phyloP scores from a whole-genome alignment of 2,888 invertebrate genomes.

The Xylota sylvarum region DNA sequence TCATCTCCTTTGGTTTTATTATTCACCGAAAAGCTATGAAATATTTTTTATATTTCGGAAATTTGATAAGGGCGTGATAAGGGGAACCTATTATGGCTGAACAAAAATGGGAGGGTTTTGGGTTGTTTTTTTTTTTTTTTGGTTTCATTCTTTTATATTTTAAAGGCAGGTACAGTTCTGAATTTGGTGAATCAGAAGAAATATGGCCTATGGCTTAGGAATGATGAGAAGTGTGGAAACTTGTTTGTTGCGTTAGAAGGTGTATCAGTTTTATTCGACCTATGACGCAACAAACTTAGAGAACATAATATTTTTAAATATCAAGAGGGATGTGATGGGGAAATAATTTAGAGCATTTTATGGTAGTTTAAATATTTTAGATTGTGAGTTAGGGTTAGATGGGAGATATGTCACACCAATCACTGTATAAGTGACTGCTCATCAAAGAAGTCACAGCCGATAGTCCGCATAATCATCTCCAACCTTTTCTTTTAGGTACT shows the following conservation, averaged over 20 bases:
- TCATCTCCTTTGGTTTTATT: slow-evolving; percentile 55
- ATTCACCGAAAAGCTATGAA: slow-evolving; percentile 62
- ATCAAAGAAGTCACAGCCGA: too few species aligned
- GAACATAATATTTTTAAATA: too few species aligned
- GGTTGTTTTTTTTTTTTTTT: slow-evolving; percentile 2
- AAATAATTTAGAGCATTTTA: too few species aligned
- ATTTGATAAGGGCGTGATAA: slow-evolving; percentile 73
- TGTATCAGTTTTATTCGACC: background rate
- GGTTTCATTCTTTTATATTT: background rate
- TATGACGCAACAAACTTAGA: background rate
- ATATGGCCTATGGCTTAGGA: background rate
- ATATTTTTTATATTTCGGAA: slow-evolving; percentile 66
- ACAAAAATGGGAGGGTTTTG: slow-evolving; percentile 19
- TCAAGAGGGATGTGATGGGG: too few species aligned
- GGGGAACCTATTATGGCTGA: slow-evolving; percentile 21
- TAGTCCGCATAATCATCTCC: too few species aligned
- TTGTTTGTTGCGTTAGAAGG: background rate
- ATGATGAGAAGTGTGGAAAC: background rate
- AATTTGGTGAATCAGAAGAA: background rate
- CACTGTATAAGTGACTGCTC: too few species aligned
- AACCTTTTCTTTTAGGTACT: too few species aligned
- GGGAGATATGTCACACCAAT: too few species aligned
- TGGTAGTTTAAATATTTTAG: too few species aligned
- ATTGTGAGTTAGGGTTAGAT: too few species aligned
- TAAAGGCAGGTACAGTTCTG: background rate